Conservation (phyloP, 2,113 vertebrate genomes). For the Poicephalus meyeri region DNA sequence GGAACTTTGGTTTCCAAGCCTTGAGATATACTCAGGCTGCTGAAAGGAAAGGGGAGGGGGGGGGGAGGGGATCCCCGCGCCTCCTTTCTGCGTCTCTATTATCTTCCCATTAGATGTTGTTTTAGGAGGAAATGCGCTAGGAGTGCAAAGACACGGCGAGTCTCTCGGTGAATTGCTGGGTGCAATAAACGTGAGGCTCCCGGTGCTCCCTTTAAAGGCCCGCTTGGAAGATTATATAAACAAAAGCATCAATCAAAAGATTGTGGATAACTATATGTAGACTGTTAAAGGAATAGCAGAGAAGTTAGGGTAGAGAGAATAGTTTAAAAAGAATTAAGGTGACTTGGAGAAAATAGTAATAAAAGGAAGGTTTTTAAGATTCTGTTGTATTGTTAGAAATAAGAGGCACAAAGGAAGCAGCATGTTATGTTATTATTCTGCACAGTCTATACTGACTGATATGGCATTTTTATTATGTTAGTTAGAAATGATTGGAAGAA, state of each 20-base stretch:
- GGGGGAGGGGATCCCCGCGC: neutral
- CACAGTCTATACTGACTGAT: neutral
- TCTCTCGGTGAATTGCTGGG: slow-evolving; percentile 37
- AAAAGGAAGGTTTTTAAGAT: neutral
- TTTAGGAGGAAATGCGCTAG: slow-evolving; percentile 39
- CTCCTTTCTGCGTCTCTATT: slow-evolving; percentile 16
- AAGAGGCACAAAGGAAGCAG: neutral
- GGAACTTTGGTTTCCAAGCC: neutral
- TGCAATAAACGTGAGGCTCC: slow-evolving; percentile 59
- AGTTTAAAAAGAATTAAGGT: neutral
- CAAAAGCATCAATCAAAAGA: too few relatives aligned
- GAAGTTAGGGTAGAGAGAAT: neutral
- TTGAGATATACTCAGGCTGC: neutral
- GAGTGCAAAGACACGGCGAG: slow-evolving; percentile 43
- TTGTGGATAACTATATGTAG: too few relatives aligned
- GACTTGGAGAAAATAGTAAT: neutral
- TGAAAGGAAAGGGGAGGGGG: neutral
- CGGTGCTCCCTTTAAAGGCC: slow-evolving; percentile 56
- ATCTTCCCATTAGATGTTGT: slow-evolving; percentile 29
- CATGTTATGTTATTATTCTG: neutral
- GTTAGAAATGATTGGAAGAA: neutral
- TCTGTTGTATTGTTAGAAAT: neutral
- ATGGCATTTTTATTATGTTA: neutral
- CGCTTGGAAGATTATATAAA: slow-evolving; percentile 11
- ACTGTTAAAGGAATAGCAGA: neutral